Conservation (phyloP, 1,140 invertebrate genomes). For the Pachypeltis micranthus region DNA sequence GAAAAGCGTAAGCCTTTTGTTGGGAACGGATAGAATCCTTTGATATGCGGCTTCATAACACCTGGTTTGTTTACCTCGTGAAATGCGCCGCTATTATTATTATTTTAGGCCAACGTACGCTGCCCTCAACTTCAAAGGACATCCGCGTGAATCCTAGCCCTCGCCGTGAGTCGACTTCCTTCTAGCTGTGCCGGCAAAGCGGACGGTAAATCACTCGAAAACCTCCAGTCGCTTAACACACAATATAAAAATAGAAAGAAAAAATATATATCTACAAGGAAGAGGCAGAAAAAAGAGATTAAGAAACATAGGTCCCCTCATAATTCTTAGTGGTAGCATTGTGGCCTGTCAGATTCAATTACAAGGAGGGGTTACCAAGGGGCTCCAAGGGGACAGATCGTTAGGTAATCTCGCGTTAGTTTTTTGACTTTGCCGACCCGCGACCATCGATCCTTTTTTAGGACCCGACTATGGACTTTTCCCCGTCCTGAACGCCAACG, state of each 20-base stretch:
- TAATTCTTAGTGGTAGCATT: not conserved
- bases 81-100: too few species aligned
- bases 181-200: not conserved
- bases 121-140: too few species aligned
- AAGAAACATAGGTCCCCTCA: conserved; percentile 1
- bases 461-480: too few species aligned
- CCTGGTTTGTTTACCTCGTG: too few species aligned
- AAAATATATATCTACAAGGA: not conserved
- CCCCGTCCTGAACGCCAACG: too few species aligned
- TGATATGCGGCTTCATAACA: too few species aligned
- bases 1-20: too few species aligned
- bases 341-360: conserved; percentile 3
- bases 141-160: too few species aligned
- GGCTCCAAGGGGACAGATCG: not conserved
- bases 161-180: not conserved
- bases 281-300: not conserved
- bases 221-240: conserved; percentile 3
- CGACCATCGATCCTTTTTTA: too few species aligned
- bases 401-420: not conserved
- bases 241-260: conserved; percentile 2
- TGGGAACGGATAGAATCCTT: too few species aligned
- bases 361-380: not conserved
- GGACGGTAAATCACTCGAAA: not conserved
- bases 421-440: too few species aligned
- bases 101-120: too few species aligned